Evolutionary conservation across 2,113 vertebrate genomes (phyloP).

Genomic region (Chloropsis cyanopogon): DNA sequence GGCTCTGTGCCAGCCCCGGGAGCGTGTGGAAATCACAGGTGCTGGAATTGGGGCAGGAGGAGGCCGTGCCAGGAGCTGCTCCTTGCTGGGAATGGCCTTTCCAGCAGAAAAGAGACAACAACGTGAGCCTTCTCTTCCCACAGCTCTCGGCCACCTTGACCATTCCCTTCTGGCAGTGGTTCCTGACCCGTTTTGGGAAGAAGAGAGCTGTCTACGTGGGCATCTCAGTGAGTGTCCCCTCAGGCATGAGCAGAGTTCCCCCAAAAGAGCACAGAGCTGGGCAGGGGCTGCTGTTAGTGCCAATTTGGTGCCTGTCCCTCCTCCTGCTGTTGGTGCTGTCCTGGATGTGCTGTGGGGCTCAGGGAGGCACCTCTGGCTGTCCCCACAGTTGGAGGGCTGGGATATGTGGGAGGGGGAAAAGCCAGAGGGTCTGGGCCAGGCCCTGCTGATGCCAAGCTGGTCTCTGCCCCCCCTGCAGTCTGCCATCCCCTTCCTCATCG

Average conservation of each 20-base stretch:
- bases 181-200: constrained; percentile 90
- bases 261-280: not conserved
- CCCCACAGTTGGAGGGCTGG: not conserved
- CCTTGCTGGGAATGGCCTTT: not conserved
- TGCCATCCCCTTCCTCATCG: constrained; percentile 88
- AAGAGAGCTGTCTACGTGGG: constrained; percentile 89
- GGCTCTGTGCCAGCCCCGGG: rapidly evolving
- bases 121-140: not conserved
- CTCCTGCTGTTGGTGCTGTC: not conserved
- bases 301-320: not conserved
- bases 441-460: not conserved
- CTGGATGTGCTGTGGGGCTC: not conserved
- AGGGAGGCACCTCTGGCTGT: not conserved
- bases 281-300: not conserved
- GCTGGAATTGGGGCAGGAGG: not conserved
- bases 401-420: rapidly evolving
- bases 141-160: constrained; percentile 89
- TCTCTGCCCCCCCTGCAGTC: constrained; percentile 71
- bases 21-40: rapidly evolving
- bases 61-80: not conserved
- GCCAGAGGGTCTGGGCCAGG: not conserved
- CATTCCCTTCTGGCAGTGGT: constrained; percentile 95
- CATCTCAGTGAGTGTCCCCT: constrained; percentile 81
- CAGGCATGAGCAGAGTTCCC: not conserved
- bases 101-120: not conserved